Base-by-base conservation (phyloP, 2,888 invertebrate species). In the Pollenia amentaria region DNA sequence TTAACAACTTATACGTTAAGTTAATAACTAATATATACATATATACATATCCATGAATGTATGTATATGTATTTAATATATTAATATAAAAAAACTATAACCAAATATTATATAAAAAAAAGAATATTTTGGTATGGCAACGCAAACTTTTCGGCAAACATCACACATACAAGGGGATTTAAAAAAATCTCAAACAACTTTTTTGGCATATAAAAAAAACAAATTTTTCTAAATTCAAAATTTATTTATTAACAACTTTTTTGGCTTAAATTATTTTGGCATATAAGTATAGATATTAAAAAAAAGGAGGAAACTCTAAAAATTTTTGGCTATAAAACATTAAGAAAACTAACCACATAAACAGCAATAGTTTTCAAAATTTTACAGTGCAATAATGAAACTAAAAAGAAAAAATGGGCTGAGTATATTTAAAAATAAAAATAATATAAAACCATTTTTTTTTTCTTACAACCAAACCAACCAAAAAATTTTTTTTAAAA, bases 321-420 rank as follows among this genome's bases (percentile, higher is more conserved):
- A 64, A 81, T 80, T 89, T 89, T 91, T 91, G 90, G 90, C 90
- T 91, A 91, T 91, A 92, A 90, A 90, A 88, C 89, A 91, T 92
- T 90, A 91, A 87, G 85, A 88, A 81, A 84, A 89, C 84, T 85
- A 87, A 88, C 82, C 80, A 88, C 67, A 87, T 82, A 87, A 84
- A 78, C 77, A 83, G 77, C 76, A 83, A 84, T 85, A 85, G 85
- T 85, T 87, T 85, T 82, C 82, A 84, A 88, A 88, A 84, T 81
- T 87, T 82, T 84, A 87, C 84, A 84, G 83, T 81, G 81, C 82
- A 87, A 55, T 65, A 87, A 62, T 69, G 21, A 65, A 82, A 73
- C 67, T 51, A 51, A 77, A 29, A 46, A 67, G 64, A 57, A 77
- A 53, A 62, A 67, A 76, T 72, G 65, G 86, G 86, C 40, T 72